Evolutionary conservation across 2,797 vertebrate genomes (phyloP), one percentile per base, ranked within the genome.

Genomic region (Artibeus jamaicensis): DNA sequence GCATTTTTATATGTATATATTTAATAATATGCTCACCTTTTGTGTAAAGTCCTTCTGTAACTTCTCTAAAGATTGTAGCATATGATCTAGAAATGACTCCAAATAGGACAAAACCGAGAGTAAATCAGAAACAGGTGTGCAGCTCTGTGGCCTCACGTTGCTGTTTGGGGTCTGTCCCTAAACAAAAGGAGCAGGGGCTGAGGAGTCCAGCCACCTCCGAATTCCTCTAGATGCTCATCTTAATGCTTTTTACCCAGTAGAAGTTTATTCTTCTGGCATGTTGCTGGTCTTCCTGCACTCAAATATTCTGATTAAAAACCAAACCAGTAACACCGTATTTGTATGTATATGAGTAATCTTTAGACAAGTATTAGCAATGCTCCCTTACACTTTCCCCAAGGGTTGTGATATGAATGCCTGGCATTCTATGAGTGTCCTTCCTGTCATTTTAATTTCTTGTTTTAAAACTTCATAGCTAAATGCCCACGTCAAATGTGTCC

Each of bases 241-340:
- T 73, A 62, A 39, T 34, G 39, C 65, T 32, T 96, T 79, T 50
- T 46, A 86, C 70, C 74, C 1, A 44, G 77, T 83, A 73, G 95
- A 68, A 37, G 19, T 79, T 71, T 74, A 44, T 90, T 95, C 62
- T 93, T 83, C 29, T 92, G 73, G 42, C 18, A 44, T 46, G 21
- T 96, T 97, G 83, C 77, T 94, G 68, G 37, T 62, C 29, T 96
- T 96, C 53, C 85, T 95, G 50, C 55, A 81, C n/a, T 32, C 34
- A 91, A 84, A 85, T 65, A 26, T 65, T 85, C 77, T 93, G 83
- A 95, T 93, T 93, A 77, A 94, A 96, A 97, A 59, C 81, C 93
- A 91, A 96, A 93, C 78, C 46, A 77, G 77, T 48, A 53, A 76
- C 55, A 50, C 46, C 78, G 29, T 81, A 18, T 89, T 22, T 89